These are phyloP conservation scores for Monarcha castaneiventris DNA, from an alignment of 2,113 vertebrate genomes.

Conservation along the genomic window DNA sequence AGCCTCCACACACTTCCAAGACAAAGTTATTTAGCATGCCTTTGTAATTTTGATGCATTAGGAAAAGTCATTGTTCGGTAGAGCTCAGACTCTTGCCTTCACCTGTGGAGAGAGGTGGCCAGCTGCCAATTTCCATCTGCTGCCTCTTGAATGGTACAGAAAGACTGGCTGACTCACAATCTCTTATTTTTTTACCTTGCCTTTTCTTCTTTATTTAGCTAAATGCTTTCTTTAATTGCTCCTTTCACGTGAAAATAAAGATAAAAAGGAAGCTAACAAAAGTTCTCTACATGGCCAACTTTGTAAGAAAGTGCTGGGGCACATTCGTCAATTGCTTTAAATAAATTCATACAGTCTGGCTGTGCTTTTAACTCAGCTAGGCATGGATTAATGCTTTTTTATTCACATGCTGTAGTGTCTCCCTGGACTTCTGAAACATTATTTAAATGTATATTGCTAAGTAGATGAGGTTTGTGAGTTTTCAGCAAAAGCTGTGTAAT, in stretches of 20 bases:
- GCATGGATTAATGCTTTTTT: conserved; percentile 33
- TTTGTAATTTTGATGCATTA: conserved; percentile 61
- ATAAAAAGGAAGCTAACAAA: conserved; percentile 32
- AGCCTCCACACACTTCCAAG: conserved; percentile 49
- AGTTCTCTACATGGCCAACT: conserved; percentile 28
- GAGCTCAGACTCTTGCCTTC: background rate
- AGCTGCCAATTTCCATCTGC: background rate
- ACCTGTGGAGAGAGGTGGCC: background rate
- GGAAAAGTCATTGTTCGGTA: conserved; percentile 9
- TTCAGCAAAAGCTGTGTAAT: background rate
- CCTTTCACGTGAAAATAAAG: conserved; percentile 39
- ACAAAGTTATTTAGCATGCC: conserved; percentile 53
- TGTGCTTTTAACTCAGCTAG: conserved; percentile 28
- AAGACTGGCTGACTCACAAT: background rate
- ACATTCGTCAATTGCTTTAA: background rate
- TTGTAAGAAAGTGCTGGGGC: background rate
- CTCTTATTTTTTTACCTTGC: background rate
- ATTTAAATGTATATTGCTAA: conserved; percentile 52
- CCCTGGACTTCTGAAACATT: conserved; percentile 38
- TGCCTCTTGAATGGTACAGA: conserved; percentile 34
- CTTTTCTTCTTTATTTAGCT: conserved; percentile 57
- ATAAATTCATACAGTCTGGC: conserved; percentile 36
- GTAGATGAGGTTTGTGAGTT: conserved; percentile 34
- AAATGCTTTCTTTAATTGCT: conserved; percentile 44
- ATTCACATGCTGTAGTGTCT: conserved; percentile 22